Conservation (phyloP, 30 jellyfish, hydroid and myxozoan species). For the Sanderia malayensis region DNA sequence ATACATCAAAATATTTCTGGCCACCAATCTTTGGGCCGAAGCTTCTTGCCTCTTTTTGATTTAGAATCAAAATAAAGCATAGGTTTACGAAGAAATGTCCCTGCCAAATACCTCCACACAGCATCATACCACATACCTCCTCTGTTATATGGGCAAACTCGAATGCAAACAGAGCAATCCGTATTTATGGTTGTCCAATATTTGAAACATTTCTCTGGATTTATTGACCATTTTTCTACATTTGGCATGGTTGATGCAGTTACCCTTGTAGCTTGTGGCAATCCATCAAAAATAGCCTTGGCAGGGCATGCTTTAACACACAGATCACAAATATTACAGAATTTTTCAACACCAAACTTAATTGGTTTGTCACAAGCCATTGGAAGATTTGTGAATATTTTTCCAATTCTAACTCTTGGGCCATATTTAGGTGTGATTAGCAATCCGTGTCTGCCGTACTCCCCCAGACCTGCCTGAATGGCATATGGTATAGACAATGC, state of each 20-base stretch:
- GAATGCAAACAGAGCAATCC: constrained; percentile 52
- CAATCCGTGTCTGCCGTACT: constrained; percentile 49
- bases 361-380: constrained; percentile 48
- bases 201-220: constrained; percentile 60
- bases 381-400: constrained; percentile 49
- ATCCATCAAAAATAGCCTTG: constrained; percentile 55
- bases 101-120: constrained; percentile 53
- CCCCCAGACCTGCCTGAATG: constrained; percentile 63
- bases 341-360: constrained; percentile 50
- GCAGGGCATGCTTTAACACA: constrained; percentile 68
- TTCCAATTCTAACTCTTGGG: constrained; percentile 57
- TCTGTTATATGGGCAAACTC: constrained; percentile 63
- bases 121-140: constrained; percentile 45
- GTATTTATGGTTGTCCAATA: constrained; percentile 56
- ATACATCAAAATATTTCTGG: no score
- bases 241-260: constrained; percentile 52
- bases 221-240: constrained; percentile 60
- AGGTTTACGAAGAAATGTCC: constrained; percentile 31
- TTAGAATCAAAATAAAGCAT: constrained; percentile 36
- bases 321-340: constrained; percentile 35
- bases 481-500: constrained; percentile 60
- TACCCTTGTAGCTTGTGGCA: constrained; percentile 31
- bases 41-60: constrained; percentile 37
- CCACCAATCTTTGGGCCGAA: constrained; percentile 47
- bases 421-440: constrained; percentile 57